Evolutionary conservation across 2,797 vertebrate species (phyloP).

Genomic region (Platalea minor): DNA sequence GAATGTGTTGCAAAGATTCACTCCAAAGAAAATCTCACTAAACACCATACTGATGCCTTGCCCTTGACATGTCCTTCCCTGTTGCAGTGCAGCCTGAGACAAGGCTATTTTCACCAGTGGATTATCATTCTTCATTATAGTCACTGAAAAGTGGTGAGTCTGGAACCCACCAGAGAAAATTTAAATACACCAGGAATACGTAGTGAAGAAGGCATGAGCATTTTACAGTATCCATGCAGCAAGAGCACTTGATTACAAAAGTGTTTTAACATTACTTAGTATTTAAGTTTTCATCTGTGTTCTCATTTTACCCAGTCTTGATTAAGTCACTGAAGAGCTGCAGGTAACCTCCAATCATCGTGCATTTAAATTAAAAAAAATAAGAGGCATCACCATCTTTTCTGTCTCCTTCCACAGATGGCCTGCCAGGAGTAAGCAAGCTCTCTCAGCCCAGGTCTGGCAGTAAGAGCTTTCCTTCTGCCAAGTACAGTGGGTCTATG

Average conservation of each 20-base stretch:
- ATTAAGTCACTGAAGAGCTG: not conserved
- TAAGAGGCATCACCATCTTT: not conserved
- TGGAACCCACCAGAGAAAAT: not conserved
- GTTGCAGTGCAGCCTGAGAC: not conserved
- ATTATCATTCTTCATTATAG: not conserved
- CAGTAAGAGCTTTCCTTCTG: not conserved
- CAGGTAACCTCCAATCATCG: not conserved
- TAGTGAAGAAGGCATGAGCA: not conserved
- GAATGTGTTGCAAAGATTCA: not conserved
- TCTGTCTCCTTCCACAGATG: not conserved
- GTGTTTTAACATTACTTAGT: not conserved
- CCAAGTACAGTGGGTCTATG: not conserved
- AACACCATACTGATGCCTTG: not conserved
- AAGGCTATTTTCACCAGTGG: not conserved
- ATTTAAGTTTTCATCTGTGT: not conserved
- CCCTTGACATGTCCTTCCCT: not conserved
- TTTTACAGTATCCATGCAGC: not conserved
- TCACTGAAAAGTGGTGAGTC: not conserved
- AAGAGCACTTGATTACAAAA: not conserved
- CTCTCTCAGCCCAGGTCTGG: not conserved
- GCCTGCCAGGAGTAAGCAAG: rapidly evolving
- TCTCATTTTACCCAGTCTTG: not conserved
- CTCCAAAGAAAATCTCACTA: not conserved
- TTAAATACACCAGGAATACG: not conserved
- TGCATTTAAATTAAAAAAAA: not conserved